phyloP scores from a whole-genome alignment of 2,888 invertebrate species.

The Morpho achilles region DNA sequence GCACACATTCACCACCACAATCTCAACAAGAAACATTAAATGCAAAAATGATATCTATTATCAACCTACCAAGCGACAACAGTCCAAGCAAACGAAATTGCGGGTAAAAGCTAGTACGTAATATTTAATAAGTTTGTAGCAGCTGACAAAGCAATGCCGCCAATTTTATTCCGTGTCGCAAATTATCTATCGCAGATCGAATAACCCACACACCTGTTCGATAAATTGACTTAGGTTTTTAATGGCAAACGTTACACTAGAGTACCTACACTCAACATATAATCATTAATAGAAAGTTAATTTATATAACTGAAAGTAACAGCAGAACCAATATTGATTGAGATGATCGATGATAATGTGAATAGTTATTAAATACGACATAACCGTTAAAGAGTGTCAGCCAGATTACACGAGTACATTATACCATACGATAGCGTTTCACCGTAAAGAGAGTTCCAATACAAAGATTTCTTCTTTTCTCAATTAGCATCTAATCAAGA shows the following conservation, averaged over 20 bases:
- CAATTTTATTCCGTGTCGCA: constrained; percentile 14
- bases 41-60: no score
- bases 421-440: constrained; percentile 46
- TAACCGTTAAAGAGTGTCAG: constrained; percentile 35
- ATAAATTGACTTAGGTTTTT: constrained; percentile 11
- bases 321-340: constrained; percentile 56
- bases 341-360: constrained; percentile 48
- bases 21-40: no score
- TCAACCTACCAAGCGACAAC: no score
- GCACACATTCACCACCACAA: no score
- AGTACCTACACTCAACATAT: constrained; percentile 5
- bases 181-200: constrained; percentile 15
- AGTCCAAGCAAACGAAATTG: no score
- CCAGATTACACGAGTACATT: constrained; percentile 33
- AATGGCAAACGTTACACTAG: constrained; percentile 11
- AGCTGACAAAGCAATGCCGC: constrained; percentile 5
- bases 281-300: constrained; percentile 54
- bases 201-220: constrained; percentile 8
- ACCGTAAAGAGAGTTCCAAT: constrained; percentile 35
- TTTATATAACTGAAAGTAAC: constrained; percentile 63
- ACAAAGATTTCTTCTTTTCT: constrained; percentile 60
- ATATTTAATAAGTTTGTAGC: not conserved
- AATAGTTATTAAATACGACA: constrained; percentile 46
- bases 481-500: constrained; percentile 68
- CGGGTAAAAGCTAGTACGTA: no score